Conservation (phyloP, 2,797 vertebrate species). For the Helarctos malayanus region DNA sequence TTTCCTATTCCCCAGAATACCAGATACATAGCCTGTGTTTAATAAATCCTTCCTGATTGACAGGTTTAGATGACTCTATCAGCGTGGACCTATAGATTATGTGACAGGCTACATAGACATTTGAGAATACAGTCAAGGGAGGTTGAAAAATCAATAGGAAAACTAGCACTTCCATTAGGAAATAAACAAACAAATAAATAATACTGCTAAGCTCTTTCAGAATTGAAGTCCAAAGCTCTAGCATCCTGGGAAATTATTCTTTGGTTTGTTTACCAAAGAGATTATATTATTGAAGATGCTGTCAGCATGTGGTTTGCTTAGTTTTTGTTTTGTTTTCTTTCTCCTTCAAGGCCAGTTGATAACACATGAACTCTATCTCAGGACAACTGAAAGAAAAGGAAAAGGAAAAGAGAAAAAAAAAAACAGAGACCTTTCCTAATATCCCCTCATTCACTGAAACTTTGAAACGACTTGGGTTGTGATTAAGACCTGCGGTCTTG, state of each 20-base stretch:
- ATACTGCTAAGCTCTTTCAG: conserved; percentile 30
- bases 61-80: conserved; percentile 21
- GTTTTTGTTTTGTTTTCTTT: conserved; percentile 64
- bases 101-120: conserved; percentile 24
- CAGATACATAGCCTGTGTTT: not conserved
- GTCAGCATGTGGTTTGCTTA: conserved; percentile 39
- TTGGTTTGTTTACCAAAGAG: conserved; percentile 57
- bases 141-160: conserved; percentile 75
- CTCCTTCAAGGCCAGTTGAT: conserved; percentile 43
- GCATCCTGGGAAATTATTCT: conserved; percentile 71
- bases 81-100: conserved; percentile 2
- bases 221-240: conserved; percentile 52
- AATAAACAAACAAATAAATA: conserved; percentile 69
- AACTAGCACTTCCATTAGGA: conserved; percentile 59
- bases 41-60: conserved; percentile 61
- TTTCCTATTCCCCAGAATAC: conserved; percentile 33
- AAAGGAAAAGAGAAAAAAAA: not conserved
- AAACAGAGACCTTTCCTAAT: not conserved
- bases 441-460: not conserved
- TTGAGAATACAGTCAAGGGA: conserved; percentile 5
- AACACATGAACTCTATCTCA: not conserved
- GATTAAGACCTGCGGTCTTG: not conserved
- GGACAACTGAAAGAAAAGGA: not conserved
- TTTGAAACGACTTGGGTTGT: conserved; percentile 52
- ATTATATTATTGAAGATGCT: conserved; percentile 58